Percentiles rank a stretch among this genome's conserved stretches.
Conservation (phyloP, 2,797 vertebrate genomes). For the Semaprochilodus insignis region DNA sequence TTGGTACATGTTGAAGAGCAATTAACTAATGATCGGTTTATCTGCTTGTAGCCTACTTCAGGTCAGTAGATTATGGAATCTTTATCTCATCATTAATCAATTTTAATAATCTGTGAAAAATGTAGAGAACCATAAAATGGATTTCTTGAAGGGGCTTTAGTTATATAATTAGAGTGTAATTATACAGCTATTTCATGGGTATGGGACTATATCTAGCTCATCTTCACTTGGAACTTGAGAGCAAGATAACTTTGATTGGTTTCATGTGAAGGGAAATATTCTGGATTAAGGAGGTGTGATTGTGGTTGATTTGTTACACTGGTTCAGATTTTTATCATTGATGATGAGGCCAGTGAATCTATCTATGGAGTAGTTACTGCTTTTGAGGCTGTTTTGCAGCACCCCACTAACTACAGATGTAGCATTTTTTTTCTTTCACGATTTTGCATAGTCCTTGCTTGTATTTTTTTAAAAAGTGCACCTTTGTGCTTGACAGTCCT, state of each 20-base stretch:
- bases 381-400: not conserved
- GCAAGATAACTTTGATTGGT: not conserved
- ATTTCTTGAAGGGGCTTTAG: not conserved
- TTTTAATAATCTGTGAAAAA: constrained; percentile 8
- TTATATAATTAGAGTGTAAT: constrained; percentile 10
- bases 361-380: not conserved
- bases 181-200: not conserved
- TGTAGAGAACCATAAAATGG: not conserved
- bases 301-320: not conserved
- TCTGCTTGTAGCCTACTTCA: constrained; percentile 4
- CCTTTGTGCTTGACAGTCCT: not conserved
- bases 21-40: not conserved
- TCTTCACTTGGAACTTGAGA: not conserved
- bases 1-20: not conserved
- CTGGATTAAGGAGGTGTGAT: not conserved
- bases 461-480: not conserved
- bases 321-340: not conserved
- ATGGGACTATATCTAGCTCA: not conserved
- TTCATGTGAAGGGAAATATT: not conserved
- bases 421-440: not conserved
- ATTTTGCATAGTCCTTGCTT: not conserved
- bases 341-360: not conserved
- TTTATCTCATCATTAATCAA: not conserved
- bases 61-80: constrained; percentile 6
- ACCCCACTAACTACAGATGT: not conserved